Conservation (phyloP, 2,797 vertebrate genomes). For the Sebastolobus altivelis region DNA sequence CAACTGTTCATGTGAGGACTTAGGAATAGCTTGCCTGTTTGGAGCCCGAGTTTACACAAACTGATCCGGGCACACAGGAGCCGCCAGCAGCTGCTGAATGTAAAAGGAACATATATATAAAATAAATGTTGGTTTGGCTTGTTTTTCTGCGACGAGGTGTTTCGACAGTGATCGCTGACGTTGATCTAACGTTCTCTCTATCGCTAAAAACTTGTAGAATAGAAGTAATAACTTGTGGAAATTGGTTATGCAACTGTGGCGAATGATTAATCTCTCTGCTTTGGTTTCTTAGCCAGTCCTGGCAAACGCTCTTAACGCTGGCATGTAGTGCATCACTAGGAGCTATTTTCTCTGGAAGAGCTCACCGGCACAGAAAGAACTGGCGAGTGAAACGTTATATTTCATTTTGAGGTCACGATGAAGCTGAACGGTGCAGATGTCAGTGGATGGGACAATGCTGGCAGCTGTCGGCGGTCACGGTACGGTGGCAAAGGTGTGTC, state of each 20-base stretch:
- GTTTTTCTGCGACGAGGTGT: slow-evolving; percentile 14
- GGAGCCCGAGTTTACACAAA: slow-evolving; percentile 41
- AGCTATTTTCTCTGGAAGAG: slow-evolving; percentile 65
- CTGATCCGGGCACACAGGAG: slow-evolving; percentile 12
- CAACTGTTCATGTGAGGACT: slow-evolving; percentile 47
- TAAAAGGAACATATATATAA: slow-evolving; percentile 9
- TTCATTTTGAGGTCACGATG: slow-evolving; percentile 41
- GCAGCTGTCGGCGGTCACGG: slow-evolving; percentile 4
- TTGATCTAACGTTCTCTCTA: slow-evolving; percentile 23
- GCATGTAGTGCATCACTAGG: slow-evolving; percentile 42
- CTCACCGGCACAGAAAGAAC: slow-evolving; percentile 33
- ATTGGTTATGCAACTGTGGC: slow-evolving; percentile 27
- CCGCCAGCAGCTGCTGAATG: slow-evolving; percentile 25
- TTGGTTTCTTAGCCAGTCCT: slow-evolving; percentile 28
- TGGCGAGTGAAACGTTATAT: slow-evolving; percentile 43
- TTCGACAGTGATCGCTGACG: slow-evolving; percentile 25
- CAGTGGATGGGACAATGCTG: slow-evolving; percentile 30
- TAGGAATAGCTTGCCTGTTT: slow-evolving; percentile 43
- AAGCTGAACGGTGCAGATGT: slow-evolving; percentile 31
- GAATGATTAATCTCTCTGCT: slow-evolving; percentile 31
- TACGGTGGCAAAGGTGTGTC: slow-evolving; percentile 29
- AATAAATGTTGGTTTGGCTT: slow-evolving; percentile 26
- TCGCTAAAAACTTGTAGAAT: slow-evolving; percentile 33
- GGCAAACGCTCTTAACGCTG: slow-evolving; percentile 33
- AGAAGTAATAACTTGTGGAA: slow-evolving; percentile 19